These are phyloP conservation scores for Diplodus sargus DNA, from an alignment of 2,797 vertebrate genomes.

Conservation along the genomic window DNA sequence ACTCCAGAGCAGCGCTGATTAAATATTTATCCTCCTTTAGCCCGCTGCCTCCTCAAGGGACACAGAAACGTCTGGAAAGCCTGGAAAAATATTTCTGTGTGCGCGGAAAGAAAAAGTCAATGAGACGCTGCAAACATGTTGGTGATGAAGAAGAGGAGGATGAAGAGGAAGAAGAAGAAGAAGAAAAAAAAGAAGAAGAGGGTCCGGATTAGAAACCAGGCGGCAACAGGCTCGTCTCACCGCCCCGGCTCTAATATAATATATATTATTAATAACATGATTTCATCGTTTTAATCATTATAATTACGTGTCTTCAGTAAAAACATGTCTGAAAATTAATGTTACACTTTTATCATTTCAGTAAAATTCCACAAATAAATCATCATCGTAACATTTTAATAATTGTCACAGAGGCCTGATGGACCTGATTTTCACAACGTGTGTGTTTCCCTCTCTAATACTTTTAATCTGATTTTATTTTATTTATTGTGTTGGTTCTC, in stretches of 20 bases:
- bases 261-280: background rate
- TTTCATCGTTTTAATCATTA: background rate
- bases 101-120: conserved; percentile 56
- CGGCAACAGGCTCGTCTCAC: conserved; percentile 27
- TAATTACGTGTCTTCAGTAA: background rate
- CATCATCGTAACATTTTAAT: background rate
- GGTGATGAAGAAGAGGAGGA: conserved; percentile 45
- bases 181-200: conserved; percentile 32
- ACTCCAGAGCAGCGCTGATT: conserved; percentile 74
- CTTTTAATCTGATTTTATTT: background rate
- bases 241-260: background rate
- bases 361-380: background rate
- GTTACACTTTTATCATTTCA: background rate
- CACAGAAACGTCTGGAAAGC: conserved; percentile 63
- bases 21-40: conserved; percentile 83
- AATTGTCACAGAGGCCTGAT: background rate
- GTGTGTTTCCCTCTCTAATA: too few species aligned
- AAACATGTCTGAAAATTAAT: background rate
- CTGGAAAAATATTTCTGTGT: conserved; percentile 56
- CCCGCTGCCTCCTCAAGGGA: conserved; percentile 67
- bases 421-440: background rate
- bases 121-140: conserved; percentile 60
- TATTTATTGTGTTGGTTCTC: background rate
- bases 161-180: conserved; percentile 36
- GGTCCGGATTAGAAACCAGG: conserved; percentile 21